A percentile compares a stretch with the other conserved stretches of the same genome.
Conservation (phyloP, 2,113 vertebrate genomes). For the Notothenia rossii region DNA sequence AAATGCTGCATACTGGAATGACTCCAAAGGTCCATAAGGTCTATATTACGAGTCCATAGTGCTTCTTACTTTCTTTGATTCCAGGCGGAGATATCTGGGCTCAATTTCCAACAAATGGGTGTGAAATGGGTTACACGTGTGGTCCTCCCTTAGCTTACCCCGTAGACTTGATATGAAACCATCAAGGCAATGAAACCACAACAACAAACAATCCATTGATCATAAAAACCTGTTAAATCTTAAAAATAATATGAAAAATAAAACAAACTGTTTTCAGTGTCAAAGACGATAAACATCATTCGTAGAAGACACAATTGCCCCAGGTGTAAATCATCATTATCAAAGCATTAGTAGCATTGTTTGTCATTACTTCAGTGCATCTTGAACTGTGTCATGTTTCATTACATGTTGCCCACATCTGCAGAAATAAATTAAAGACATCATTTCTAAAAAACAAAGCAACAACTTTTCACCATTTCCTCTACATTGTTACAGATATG, state of each 20-base stretch:
- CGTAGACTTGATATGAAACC: not conserved
- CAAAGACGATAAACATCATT: too few relatives aligned
- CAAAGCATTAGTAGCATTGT: too few relatives aligned
- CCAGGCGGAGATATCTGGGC: not conserved
- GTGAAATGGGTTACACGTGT: not conserved
- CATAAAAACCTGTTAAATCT: too few relatives aligned
- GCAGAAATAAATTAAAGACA: not conserved
- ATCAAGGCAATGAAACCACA: not conserved
- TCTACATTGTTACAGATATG: not conserved
- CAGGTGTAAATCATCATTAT: too few relatives aligned
- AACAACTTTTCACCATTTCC: too few relatives aligned
- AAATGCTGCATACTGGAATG: slow-evolving; percentile 6
- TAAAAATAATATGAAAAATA: too few relatives aligned
- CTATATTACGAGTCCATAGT: not conserved
- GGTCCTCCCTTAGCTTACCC: too few relatives aligned
- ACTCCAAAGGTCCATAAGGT: not conserved
- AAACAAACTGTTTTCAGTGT: too few relatives aligned
- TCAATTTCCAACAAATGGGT: not conserved
- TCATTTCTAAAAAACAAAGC: too few relatives aligned
- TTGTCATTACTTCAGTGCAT: not conserved
- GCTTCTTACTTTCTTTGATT: not conserved
- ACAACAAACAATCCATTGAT: too few relatives aligned
- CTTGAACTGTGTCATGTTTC: not conserved
- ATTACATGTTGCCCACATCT: not conserved
- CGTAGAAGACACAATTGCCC: too few relatives aligned